Percentiles rank a stretch among this genome's conserved stretches.
Evolutionary conservation across 1,140 invertebrate genomes (phyloP).

Genomic region (Aphidius ervi): DNA sequence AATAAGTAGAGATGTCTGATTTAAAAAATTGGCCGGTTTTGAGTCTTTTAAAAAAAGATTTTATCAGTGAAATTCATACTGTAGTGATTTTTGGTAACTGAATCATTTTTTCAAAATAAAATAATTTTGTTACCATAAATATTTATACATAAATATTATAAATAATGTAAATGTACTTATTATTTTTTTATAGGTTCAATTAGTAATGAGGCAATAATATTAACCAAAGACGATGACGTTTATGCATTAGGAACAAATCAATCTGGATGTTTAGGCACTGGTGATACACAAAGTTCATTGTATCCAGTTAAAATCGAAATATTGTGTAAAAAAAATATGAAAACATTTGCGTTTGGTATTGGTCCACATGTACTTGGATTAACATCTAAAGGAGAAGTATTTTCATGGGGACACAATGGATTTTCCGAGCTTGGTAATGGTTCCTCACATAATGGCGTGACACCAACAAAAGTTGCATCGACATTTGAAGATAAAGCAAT

Average conservation of each 20-base stretch:
- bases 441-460: constrained; percentile 56
- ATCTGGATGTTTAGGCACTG: constrained; percentile 60
- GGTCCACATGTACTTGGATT: constrained; percentile 65
- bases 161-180: constrained; percentile 32
- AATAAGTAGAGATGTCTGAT: constrained; percentile 30
- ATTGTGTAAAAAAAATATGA: constrained; percentile 59
- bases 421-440: constrained; percentile 64
- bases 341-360: constrained; percentile 63
- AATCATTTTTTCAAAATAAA: constrained; percentile 5
- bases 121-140: constrained; percentile 2
- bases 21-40: constrained; percentile 64
- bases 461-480: constrained; percentile 52
- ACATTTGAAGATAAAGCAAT: constrained; percentile 54
- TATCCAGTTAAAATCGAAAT: constrained; percentile 58
- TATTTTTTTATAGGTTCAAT: constrained; percentile 24
- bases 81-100: constrained; percentile 58
- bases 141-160: constrained; percentile 30
- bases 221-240: constrained; percentile 61
- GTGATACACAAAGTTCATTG: constrained; percentile 56
- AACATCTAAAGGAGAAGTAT: constrained; percentile 58
- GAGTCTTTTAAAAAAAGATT: constrained; percentile 56
- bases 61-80: constrained; percentile 55
- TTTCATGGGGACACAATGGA: constrained; percentile 67
- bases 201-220: constrained; percentile 64
- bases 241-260: constrained; percentile 62